Conservation (phyloP, 2,797 vertebrate genomes). For the Dallia pectoralis region DNA sequence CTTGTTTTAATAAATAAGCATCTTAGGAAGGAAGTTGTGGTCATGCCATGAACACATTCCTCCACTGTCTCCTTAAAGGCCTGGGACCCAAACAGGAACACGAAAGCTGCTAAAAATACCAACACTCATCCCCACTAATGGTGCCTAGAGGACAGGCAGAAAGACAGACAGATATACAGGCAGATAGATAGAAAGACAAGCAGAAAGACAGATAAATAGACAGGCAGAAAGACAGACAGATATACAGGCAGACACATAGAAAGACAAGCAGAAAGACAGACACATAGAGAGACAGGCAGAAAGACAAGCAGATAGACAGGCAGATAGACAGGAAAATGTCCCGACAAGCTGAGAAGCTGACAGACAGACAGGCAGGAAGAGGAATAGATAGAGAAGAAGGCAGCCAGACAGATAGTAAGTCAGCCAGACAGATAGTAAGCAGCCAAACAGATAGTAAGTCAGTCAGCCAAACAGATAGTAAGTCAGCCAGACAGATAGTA, state of each 20-base stretch:
- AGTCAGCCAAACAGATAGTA: background rate
- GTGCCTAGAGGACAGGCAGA: background rate
- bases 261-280: background rate
- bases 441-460: background rate
- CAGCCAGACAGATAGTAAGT: background rate
- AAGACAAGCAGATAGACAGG: background rate
- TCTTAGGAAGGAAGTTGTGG: conserved; percentile 24
- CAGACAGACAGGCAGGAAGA: background rate
- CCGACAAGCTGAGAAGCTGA: background rate
- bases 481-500: background rate
- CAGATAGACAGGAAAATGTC: background rate
- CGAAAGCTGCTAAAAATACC: conserved; percentile 5
- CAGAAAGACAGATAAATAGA: background rate
- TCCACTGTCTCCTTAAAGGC: background rate
- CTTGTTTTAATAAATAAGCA: background rate
- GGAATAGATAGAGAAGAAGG: background rate
- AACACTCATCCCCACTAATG: background rate
- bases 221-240: background rate
- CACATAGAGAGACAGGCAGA: background rate
- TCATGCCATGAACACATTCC: conserved; percentile 29
- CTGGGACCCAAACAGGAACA: background rate
- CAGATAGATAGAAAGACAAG: background rate
- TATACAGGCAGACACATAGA: background rate
- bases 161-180: background rate
- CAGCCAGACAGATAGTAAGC: background rate